Percentiles rank a stretch among this genome's conserved stretches.
These are phyloP conservation scores for Telenomus remus DNA, from an alignment of 1,140 invertebrate genomes.

Conservation along the genomic window DNA sequence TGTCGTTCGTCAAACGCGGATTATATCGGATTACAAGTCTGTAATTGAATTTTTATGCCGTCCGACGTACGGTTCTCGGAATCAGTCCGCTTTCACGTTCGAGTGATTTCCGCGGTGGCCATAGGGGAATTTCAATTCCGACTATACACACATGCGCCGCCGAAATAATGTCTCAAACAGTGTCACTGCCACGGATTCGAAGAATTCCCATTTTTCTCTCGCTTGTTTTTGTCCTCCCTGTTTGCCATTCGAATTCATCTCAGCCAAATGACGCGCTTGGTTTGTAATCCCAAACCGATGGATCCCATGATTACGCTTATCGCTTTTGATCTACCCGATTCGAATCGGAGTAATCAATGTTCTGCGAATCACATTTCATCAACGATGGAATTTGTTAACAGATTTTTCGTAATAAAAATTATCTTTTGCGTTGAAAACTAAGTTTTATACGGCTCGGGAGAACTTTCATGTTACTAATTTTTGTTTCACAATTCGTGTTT, in stretches of 20 bases:
- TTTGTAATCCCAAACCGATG: conserved; percentile 29
- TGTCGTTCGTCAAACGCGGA: conserved; percentile 65
- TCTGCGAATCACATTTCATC: too few relatives aligned
- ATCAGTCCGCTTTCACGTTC: conserved; percentile 54
- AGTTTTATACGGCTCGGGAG: too few relatives aligned
- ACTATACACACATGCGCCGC: conserved; percentile 31
- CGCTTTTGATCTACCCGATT: not conserved
- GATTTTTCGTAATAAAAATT: too few relatives aligned
- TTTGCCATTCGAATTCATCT: conserved; percentile 47
- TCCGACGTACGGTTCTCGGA: conserved; percentile 48
- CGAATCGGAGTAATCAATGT: not conserved
- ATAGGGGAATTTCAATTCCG: conserved; percentile 54
- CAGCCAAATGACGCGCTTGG: conserved; percentile 39
- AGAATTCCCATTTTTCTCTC: conserved; percentile 42
- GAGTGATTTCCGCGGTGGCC: conserved; percentile 51
- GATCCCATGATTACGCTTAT: conserved; percentile 16
- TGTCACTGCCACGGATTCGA: conserved; percentile 39
- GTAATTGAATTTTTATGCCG: conserved; percentile 68
- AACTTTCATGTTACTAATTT: too few relatives aligned
- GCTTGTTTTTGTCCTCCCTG: conserved; percentile 31
- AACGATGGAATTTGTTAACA: too few relatives aligned
- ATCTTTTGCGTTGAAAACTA: too few relatives aligned
- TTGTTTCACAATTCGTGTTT: too few relatives aligned
- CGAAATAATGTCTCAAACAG: conserved; percentile 49
- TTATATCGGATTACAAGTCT: conserved; percentile 69